phyloP scores from a whole-genome alignment of 2,888 invertebrate species.

The Cryptus armator region DNA sequence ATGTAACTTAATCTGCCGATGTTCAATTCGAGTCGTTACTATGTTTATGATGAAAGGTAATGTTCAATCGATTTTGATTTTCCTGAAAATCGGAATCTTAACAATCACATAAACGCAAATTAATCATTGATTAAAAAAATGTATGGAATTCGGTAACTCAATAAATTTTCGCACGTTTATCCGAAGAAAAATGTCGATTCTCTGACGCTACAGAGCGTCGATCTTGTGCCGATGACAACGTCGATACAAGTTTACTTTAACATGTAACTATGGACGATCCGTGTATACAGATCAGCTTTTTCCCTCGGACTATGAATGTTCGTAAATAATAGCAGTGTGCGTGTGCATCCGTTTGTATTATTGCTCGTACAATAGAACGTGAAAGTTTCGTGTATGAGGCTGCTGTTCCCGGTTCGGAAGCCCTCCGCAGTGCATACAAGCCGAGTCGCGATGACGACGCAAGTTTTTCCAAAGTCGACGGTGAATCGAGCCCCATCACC shows the following conservation, averaged over 20 bases:
- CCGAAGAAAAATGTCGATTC: background rate
- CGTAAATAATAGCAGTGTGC: constrained; percentile 7
- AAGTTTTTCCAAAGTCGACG: constrained; percentile 64
- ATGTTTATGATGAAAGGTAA: no score
- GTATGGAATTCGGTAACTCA: background rate
- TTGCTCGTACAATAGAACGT: constrained; percentile 60
- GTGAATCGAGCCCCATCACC: constrained; percentile 68
- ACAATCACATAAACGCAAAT: background rate
- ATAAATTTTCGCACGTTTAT: background rate
- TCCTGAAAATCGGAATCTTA: no score
- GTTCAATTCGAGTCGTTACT: no score
- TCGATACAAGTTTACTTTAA: background rate
- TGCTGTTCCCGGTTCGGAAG: constrained; percentile 56
- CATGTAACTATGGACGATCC: background rate
- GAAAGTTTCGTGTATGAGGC: constrained; percentile 55
- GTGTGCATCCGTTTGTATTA: constrained; percentile 62
- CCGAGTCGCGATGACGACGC: constrained; percentile 62
- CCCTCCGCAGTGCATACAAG: constrained; percentile 43
- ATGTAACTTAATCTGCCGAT: background rate
- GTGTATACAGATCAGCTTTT: constrained; percentile 24
- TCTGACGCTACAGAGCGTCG: background rate
- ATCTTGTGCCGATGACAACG: constrained; percentile 23
- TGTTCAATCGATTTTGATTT: no score
- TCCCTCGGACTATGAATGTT: background rate
- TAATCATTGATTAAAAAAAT: background rate